These are phyloP conservation scores for Zaprionus ghesquierei DNA, from an alignment of 1,140 invertebrate genomes.

Conservation along the genomic window DNA sequence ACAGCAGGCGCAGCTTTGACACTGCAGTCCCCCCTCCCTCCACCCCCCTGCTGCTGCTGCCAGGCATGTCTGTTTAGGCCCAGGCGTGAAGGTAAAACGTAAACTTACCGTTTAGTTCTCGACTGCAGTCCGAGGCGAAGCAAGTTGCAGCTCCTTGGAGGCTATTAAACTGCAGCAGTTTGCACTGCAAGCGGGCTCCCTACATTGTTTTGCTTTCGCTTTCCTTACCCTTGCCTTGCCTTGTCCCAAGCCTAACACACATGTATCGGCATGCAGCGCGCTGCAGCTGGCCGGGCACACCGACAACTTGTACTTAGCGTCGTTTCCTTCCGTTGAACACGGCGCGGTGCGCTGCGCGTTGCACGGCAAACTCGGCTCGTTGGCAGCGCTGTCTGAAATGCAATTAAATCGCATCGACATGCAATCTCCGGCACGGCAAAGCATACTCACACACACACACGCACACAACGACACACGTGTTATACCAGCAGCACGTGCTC, in stretches of 20 bases:
- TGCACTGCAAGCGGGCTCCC: conserved; percentile 29
- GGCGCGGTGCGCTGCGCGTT: conserved; percentile 44
- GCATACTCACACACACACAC: conserved; percentile 28
- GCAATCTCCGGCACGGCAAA: conserved; percentile 68
- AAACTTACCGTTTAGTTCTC: conserved; percentile 65
- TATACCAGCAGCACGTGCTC: not conserved
- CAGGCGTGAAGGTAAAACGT: conserved; percentile 31
- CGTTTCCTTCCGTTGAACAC: conserved; percentile 70
- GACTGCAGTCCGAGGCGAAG: not conserved
- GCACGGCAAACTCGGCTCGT: conserved; percentile 51
- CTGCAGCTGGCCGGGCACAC: conserved; percentile 11
- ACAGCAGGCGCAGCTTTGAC: conserved; percentile 44
- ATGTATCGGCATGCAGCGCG: conserved; percentile 44
- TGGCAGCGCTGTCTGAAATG: conserved; percentile 75
- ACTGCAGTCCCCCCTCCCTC: not conserved
- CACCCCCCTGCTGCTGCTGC: not conserved
- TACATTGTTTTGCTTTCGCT: conserved; percentile 31
- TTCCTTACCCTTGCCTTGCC: no score
- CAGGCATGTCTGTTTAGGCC: conserved; percentile 11
- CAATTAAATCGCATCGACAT: conserved; percentile 78
- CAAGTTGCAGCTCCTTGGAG: conserved; percentile 53
- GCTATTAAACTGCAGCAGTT: conserved; percentile 67
- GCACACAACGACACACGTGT: not conserved
- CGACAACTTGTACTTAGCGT: conserved; percentile 69
- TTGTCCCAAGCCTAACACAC: no score